A percentile compares a stretch with the other conserved stretches of the same genome.
Conservation (phyloP, 2,797 vertebrate genomes). For the Chiloscyllium punctatum region DNA sequence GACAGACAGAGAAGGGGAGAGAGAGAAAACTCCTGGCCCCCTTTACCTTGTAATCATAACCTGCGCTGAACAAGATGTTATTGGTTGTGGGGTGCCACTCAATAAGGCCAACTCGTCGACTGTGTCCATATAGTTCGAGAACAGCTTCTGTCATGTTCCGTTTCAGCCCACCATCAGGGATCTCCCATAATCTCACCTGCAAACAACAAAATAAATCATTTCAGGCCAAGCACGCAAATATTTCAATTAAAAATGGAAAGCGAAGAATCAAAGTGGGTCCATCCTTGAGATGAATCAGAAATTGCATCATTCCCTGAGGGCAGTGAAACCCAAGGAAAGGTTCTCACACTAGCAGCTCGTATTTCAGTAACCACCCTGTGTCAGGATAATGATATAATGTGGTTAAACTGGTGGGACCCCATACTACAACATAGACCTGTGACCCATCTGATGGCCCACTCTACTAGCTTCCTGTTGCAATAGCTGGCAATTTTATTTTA, state of each 20-base stretch:
- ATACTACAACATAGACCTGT: too few species aligned
- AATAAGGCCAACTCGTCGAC: conserved; percentile 87
- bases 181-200: conserved; percentile 95
- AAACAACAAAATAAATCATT: neutral
- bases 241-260: neutral
- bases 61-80: conserved; percentile 91
- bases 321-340: neutral
- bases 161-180: conserved; percentile 83
- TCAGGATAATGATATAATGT: neutral
- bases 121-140: conserved; percentile 90
- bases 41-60: conserved; percentile 92
- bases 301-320: neutral
- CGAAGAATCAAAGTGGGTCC: neutral
- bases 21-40: neutral
- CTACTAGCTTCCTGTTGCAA: neutral
- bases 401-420: neutral
- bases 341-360: neutral
- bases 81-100: conserved; percentile 97
- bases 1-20: too few species aligned
- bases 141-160: conserved; percentile 83
- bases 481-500: neutral
- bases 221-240: neutral
- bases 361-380: neutral
- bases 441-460: neutral
- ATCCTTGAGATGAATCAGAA: neutral